Evolutionary conservation across 2,797 vertebrate species (phyloP).

Genomic region (Artibeus jamaicensis): DNA sequence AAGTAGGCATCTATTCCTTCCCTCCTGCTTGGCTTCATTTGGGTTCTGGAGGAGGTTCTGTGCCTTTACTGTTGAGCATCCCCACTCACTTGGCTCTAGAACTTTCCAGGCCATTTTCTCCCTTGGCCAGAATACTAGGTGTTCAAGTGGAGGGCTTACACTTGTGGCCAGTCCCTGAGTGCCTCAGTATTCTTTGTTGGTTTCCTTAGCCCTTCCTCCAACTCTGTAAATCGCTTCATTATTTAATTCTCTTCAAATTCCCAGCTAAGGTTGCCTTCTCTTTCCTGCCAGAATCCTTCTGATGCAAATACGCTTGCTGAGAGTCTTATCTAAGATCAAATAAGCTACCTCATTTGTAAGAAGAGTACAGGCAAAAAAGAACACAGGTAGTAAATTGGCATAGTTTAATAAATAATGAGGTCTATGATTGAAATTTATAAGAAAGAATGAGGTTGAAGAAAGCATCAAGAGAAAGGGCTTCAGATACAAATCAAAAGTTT

Average conservation of each 20-base stretch:
- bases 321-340: neutral
- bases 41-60: neutral
- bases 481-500: neutral
- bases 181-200: neutral
- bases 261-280: neutral
- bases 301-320: neutral
- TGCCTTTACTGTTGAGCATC: neutral
- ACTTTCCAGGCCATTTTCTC: neutral
- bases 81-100: neutral
- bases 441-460: slow-evolving; percentile 11
- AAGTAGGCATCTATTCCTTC: neutral
- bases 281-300: neutral
- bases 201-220: neutral
- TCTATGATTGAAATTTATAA: neutral
- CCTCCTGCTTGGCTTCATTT: neutral
- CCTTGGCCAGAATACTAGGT: neutral
- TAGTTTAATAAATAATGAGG: neutral
- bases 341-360: neutral
- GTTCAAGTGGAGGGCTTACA: neutral
- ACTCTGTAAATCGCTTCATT: neutral
- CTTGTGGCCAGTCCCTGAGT: neutral
- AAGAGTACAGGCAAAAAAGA: neutral
- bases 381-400: neutral
- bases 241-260: neutral
- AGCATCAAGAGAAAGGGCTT: neutral